Percentiles rank a stretch among this genome's conserved stretches.
Conservation (phyloP, 2,113 vertebrate species). For the Dipodomys merriami region DNA sequence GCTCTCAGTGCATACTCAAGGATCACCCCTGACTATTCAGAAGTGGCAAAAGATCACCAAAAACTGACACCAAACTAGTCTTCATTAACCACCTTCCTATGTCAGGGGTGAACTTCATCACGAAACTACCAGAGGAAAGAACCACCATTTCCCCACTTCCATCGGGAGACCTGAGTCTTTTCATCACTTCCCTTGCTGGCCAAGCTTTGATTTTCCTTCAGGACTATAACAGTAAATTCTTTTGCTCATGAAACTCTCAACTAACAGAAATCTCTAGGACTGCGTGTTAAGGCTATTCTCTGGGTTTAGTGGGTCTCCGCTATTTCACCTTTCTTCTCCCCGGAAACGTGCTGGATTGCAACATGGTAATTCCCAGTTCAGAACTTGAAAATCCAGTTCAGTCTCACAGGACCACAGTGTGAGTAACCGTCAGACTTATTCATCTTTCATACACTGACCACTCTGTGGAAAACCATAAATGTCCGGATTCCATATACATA, state of each 20-base stretch:
- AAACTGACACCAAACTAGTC: not conserved
- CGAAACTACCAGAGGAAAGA: not conserved
- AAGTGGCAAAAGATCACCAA: constrained; percentile 2
- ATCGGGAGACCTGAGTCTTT: not conserved
- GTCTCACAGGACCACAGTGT: not conserved
- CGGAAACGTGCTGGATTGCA: not conserved
- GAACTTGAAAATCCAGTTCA: not conserved
- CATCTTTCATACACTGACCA: not conserved
- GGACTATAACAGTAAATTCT: not conserved
- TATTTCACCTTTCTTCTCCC: not conserved
- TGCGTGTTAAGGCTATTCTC: not conserved
- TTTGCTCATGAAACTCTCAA: not conserved
- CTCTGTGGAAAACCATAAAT: not conserved
- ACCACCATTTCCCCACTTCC: not conserved
- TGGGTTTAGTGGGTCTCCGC: not conserved
- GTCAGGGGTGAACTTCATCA: not conserved
- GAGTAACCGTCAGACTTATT: not conserved
- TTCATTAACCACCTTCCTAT: constrained; percentile 29
- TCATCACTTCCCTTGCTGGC: not conserved
- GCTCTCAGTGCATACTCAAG: not conserved
- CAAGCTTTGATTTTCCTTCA: not conserved
- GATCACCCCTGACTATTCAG: not conserved
- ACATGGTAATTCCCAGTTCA: not conserved
- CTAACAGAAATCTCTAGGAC: not conserved
- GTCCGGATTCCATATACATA: not conserved